Conservation (phyloP, 2,888 invertebrate genomes). For the Tortrix viridana region DNA sequence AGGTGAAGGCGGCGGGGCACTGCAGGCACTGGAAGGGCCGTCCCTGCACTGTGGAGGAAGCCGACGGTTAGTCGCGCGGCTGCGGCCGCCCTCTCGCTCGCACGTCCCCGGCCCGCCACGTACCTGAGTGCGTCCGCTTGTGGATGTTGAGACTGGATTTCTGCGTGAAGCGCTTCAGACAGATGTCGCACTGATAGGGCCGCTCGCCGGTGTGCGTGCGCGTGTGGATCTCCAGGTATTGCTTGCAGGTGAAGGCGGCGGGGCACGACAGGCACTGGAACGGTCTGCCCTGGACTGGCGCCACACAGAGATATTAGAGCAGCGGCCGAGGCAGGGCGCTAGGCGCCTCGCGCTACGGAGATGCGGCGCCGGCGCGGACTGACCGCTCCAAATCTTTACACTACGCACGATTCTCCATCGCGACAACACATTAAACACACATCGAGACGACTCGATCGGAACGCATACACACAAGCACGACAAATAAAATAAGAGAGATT, state of each 20-base stretch:
- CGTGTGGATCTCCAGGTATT: conserved; percentile 86
- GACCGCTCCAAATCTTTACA: conserved; percentile 70
- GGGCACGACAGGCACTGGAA: conserved; percentile 85
- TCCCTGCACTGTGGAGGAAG: conserved; percentile 78
- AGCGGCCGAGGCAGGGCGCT: conserved; percentile 76
- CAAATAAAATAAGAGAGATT: conserved; percentile 52
- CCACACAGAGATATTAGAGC: conserved; percentile 83
- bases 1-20: conserved; percentile 85
- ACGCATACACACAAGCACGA: conserved; percentile 41
- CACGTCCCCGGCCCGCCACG: conserved; percentile 56
- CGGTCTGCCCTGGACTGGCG: conserved; percentile 85
- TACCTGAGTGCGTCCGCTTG: conserved; percentile 90
- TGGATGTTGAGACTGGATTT: conserved; percentile 93
- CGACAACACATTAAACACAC: conserved; percentile 37
- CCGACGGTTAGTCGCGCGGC: conserved; percentile 46
- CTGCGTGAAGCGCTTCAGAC: conserved; percentile 92
- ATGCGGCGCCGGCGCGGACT: conserved; percentile 80
- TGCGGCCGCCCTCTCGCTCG: conserved; percentile 50
- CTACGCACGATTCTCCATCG: conserved; percentile 34
- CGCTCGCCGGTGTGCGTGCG: conserved; percentile 85
- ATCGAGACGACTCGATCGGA: conserved; percentile 26
- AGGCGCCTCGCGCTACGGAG: conserved; percentile 76
- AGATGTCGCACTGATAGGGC: conserved; percentile 88
- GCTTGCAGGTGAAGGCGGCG: conserved; percentile 85
- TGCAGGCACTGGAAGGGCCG: conserved; percentile 85